Percentiles rank a stretch among this genome's conserved stretches.
phyloP scores from a whole-genome alignment of 2,888 invertebrate genomes.

The Ectobius pallidus region DNA sequence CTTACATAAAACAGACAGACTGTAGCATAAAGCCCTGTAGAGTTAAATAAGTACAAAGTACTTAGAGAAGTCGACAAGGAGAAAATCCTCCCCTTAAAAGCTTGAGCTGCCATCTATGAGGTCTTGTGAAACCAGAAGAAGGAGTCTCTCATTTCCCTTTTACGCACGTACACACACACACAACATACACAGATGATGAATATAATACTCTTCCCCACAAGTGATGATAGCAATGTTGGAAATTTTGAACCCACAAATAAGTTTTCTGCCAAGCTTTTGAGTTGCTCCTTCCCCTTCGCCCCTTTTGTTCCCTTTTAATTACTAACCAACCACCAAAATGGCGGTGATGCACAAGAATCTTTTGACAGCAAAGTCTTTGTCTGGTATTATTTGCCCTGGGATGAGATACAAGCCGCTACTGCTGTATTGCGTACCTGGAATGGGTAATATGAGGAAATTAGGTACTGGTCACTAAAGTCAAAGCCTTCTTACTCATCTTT shows the following conservation, averaged over 20 bases:
- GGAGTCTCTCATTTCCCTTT: neutral
- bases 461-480: no score
- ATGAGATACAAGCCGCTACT: no score
- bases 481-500: no score
- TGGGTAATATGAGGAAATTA: no score
- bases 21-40: no score
- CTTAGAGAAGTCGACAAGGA: neutral
- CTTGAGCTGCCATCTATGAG: neutral
- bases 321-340: neutral
- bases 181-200: no score
- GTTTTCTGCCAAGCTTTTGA: neutral
- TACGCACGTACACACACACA: no score
- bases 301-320: neutral
- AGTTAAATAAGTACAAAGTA: neutral
- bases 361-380: neutral
- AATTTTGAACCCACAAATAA: conserved; percentile 15
- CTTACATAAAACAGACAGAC: no score
- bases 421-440: no score
- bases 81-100: neutral
- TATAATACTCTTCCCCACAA: neutral
- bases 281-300: neutral
- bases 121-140: neutral
- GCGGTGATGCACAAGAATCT: neutral
- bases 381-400: no score
- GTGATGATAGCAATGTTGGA: neutral